Evolutionary conservation across 2,797 vertebrate genomes (phyloP), one percentile per base, ranked within the genome.

Genomic region (Cyclura pinguis): DNA sequence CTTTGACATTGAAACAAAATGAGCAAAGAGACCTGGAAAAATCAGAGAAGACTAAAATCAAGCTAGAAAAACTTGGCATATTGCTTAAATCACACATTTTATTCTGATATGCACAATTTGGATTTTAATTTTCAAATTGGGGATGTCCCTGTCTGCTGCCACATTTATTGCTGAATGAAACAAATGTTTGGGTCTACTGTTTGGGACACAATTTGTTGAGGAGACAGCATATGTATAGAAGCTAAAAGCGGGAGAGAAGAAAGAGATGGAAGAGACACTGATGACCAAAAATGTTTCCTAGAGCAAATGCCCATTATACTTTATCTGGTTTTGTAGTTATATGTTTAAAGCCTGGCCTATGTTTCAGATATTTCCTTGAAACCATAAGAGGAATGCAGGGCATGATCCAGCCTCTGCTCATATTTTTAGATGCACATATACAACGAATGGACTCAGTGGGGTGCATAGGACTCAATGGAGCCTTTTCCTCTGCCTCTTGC

Each of bases 91-190:
- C 5, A 69, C 27, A 32, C 1, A 2, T 47, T 20, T 16, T 38
- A n/a, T 87, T 80, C 47, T 50, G 76, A 20, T 52, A 67, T 80
- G 59, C 32, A 52, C 18, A 35, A 14, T 78, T 80, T 69, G 42
- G 73, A 42, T 42, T 59, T 62, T 77, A 86, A 77, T 86, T 62
- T 86, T 76, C 85, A 59, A 35, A 87, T 80, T 62, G 64, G 29
- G 4, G 27, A 64, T 64, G 62, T 22, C 22, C n/a, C 38, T 84
- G 1, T 18, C 10, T 4, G 13, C 4, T 3, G 16, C 6, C 1
- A 2, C 5, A 22, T 24, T 77, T 32, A 78, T 69, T 24, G 24
- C 14, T 35, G 22, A 55, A 27, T n/a, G 22, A 16, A 77, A 32
- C 29, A 78, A n/a, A 74, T 64, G 38, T 59, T 47, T 47, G 29